Evolutionary conservation across 2,888 invertebrate genomes (phyloP), one percentile per base, ranked within the genome.

Genomic region (Lithophane leautieri): DNA sequence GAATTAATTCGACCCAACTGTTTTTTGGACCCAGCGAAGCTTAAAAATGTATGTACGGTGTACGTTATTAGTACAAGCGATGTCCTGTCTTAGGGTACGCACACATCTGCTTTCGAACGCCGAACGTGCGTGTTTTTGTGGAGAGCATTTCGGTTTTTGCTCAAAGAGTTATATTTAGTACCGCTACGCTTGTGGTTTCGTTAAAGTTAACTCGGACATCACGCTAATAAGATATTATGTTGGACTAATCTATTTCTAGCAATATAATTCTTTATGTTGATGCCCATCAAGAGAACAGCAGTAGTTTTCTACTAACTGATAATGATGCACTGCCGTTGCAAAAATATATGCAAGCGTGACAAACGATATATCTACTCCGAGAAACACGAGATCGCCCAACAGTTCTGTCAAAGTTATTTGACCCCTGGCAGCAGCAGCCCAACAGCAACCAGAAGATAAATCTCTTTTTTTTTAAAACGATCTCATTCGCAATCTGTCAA

Each of bases 1-100:
- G 62, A 63, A 86, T 85, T 82, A 82, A 82, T 82, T 85, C 25
- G 22, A 85, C 83, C 86, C 72, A 52, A 73, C 84, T 63, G 72
- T 82, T 85, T 85, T 82, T 82, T 70, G 69, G 34, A 70, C 14
- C 54, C 72, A 62, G 28, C 25, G 42, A 62, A 47, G 82, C 66
- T 70, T 67, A 65, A 85, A 81, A 85, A 82, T 82, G 70, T 74
- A 52, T 84, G 65, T 61, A 71, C 60, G 28, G 22, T 76, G 63
- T 81, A n/a, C 47, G 65, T 84, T 81, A 66, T 84, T 81, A 79
- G 66, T 56, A 67, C 52, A 44, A 12, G n/a, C 22, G 52, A 69
- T 79, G 73, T 56, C 34, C 50, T 12, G n/a, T 73, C 14, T 82
- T 44, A 77, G 52, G 82, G 50, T 47, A 25, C 8, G 28, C 19